Evolutionary conservation across 2,888 invertebrate species (phyloP).

Genomic region (Eupithecia abbreviata): DNA sequence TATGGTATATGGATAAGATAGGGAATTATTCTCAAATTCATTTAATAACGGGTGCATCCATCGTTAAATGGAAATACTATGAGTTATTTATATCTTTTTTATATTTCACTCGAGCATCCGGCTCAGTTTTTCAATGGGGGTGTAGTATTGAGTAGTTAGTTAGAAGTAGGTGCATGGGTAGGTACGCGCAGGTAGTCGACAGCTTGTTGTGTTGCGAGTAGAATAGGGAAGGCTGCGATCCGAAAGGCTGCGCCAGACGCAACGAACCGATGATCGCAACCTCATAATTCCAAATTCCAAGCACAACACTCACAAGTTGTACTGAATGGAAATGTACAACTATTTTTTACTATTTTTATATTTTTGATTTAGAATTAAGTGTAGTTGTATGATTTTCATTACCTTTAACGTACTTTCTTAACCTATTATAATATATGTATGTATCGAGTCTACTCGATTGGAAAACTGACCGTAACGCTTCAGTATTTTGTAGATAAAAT

Average conservation of each 20-base stretch:
- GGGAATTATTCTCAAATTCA: constrained; percentile 81
- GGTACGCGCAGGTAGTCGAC: constrained; percentile 45
- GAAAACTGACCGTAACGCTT: constrained; percentile 78
- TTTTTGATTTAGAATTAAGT: constrained; percentile 83
- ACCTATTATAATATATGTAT: constrained; percentile 75
- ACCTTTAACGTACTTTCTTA: constrained; percentile 76
- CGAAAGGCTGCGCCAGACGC: constrained; percentile 24
- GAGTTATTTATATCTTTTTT: constrained; percentile 84
- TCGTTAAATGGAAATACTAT: constrained; percentile 76
- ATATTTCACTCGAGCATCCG: constrained; percentile 79
- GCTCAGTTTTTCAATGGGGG: constrained; percentile 79
- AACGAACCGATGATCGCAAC: constrained; percentile 26
- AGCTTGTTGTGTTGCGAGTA: constrained; percentile 53
- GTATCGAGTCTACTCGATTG: constrained; percentile 72
- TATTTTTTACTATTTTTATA: constrained; percentile 84
- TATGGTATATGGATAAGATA: constrained; percentile 71
- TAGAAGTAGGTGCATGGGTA: constrained; percentile 54
- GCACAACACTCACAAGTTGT: constrained; percentile 78
- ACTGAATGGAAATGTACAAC: constrained; percentile 76
- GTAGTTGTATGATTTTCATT: constrained; percentile 80
- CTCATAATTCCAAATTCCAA: constrained; percentile 51
- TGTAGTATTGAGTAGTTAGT: constrained; percentile 46
- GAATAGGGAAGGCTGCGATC: constrained; percentile 20
- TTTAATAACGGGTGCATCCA: constrained; percentile 82
- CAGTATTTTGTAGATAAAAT: constrained; percentile 84